phyloP scores from a whole-genome alignment of 2,797 vertebrate species.

The Propithecus perrieri region DNA sequence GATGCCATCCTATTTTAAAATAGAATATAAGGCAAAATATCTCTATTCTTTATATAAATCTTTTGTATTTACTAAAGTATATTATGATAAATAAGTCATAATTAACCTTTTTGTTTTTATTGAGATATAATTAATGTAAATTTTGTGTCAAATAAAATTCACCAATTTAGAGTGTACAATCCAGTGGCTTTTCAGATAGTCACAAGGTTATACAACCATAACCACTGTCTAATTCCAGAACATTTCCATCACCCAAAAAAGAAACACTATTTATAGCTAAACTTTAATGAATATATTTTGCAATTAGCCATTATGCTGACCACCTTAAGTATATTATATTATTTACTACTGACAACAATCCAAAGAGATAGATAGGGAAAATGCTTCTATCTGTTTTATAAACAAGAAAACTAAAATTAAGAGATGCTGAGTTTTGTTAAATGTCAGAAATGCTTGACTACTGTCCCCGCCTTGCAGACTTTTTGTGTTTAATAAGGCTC shows the following conservation, averaged over 20 bases:
- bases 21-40: not conserved
- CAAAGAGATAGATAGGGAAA: not conserved
- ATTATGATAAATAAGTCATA: not conserved
- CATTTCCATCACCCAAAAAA: not conserved
- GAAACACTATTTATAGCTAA: not conserved
- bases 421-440: not conserved
- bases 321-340: not conserved
- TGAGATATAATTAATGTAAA: not conserved
- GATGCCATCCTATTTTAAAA: not conserved
- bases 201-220: not conserved
- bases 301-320: not conserved
- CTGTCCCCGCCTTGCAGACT: accelerated
- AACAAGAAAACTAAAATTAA: not conserved
- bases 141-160: not conserved
- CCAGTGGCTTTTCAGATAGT: not conserved
- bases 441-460: not conserved
- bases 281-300: not conserved
- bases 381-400: not conserved
- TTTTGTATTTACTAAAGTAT: not conserved
- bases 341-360: not conserved
- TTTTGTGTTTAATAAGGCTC: not conserved
- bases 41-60: not conserved
- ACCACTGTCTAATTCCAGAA: not conserved
- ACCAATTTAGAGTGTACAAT: not conserved
- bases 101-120: not conserved